Conservation (phyloP, 2,797 vertebrate genomes). For the Varecia variegata region DNA sequence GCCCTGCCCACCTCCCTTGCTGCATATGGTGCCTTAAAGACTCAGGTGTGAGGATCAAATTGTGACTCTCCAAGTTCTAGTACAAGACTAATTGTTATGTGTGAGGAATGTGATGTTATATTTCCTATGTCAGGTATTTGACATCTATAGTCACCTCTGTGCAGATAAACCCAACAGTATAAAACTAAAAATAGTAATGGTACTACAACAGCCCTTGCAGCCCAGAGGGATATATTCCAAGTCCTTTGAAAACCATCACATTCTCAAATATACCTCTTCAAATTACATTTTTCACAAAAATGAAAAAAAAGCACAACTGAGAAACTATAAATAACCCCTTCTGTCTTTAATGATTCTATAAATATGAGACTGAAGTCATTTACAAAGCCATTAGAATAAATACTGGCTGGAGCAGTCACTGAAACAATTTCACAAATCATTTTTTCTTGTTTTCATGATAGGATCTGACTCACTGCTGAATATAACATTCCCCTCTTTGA, state of each 20-base stretch:
- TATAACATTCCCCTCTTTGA: background rate
- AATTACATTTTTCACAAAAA: constrained; percentile 44
- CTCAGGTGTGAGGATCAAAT: background rate
- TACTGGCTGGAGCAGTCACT: background rate
- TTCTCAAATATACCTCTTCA: background rate
- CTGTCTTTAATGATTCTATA: constrained; percentile 41
- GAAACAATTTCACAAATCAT: constrained; percentile 35
- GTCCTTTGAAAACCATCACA: background rate
- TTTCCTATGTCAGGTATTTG: background rate
- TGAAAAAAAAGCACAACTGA: background rate
- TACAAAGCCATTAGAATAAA: constrained; percentile 56
- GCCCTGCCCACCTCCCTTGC: background rate
- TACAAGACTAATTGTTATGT: background rate
- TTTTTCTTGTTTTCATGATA: constrained; percentile 25
- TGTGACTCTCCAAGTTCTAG: background rate
- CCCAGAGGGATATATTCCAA: background rate
- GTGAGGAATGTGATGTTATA: background rate
- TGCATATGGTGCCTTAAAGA: background rate
- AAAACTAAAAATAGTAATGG: background rate
- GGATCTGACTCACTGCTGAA: background rate
- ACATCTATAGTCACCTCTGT: background rate
- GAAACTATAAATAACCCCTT: constrained; percentile 43
- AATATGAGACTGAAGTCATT: constrained; percentile 36
- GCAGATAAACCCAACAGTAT: background rate
- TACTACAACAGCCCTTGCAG: background rate